Conservation (phyloP, 2,888 invertebrate species). For the Drosophila gaucha region DNA sequence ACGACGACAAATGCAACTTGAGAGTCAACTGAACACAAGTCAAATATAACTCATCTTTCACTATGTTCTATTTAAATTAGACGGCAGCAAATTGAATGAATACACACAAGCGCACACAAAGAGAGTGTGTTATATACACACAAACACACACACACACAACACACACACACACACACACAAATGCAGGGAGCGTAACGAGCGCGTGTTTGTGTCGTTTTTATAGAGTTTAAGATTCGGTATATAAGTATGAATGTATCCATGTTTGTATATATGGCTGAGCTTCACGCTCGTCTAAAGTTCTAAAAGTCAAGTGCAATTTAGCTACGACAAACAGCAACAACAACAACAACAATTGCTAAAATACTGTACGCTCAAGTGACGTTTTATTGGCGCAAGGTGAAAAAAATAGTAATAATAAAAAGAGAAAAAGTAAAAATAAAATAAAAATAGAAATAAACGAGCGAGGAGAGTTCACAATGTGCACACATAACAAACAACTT, state of each 20-base stretch:
- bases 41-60: slow-evolving; percentile 35
- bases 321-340: slow-evolving; percentile 40
- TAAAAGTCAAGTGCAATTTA: slow-evolving; percentile 78
- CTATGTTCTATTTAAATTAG: slow-evolving; percentile 68
- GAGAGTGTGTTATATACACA: slow-evolving; percentile 28
- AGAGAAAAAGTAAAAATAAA: slow-evolving; percentile 12
- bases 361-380: slow-evolving; percentile 61
- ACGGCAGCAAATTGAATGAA: slow-evolving; percentile 60
- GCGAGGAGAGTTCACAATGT: slow-evolving; percentile 53
- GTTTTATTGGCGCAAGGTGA: slow-evolving; percentile 76
- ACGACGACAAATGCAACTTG: slow-evolving; percentile 21
- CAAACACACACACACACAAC: slow-evolving; percentile 5
- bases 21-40: slow-evolving; percentile 25
- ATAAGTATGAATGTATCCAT: slow-evolving; percentile 9
- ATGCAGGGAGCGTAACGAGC: slow-evolving; percentile 28
- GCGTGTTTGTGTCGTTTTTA: slow-evolving; percentile 31
- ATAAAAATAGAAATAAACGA: slow-evolving; percentile 35
- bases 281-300: slow-evolving; percentile 72
- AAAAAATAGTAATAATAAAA: slow-evolving; percentile 25
- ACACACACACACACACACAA: slow-evolving; percentile 7
- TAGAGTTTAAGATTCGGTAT: slow-evolving; percentile 21
- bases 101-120: slow-evolving; percentile 32
- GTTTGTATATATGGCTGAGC: slow-evolving; percentile 38
- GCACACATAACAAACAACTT: slow-evolving; percentile 49
- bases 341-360: slow-evolving; percentile 37